phyloP scores from a whole-genome alignment of 2,113 vertebrate genomes.

The Noturus placidus region DNA sequence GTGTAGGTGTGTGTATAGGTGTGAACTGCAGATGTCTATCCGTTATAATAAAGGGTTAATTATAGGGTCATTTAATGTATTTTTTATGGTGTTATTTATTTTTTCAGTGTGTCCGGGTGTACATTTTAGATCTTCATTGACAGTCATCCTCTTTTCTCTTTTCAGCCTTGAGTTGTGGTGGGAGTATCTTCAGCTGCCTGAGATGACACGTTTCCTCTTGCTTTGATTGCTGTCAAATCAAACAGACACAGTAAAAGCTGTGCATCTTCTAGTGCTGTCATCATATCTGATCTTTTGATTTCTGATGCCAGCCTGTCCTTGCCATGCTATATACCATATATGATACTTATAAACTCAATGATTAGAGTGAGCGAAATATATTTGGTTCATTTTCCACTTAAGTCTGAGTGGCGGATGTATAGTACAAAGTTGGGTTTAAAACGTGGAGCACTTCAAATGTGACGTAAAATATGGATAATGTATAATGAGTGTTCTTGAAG shows the following conservation, averaged over 20 bases:
- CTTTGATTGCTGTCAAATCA: conserved; percentile 51
- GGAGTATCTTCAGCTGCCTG: conserved; percentile 40
- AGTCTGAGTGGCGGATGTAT: conserved; percentile 5
- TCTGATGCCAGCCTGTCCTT: conserved; percentile 9
- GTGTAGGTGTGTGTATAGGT: background rate
- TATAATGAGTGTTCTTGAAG: background rate
- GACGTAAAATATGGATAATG: background rate
- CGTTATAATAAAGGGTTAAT: background rate
- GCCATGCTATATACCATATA: background rate
- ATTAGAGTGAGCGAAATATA: conserved; percentile 6
- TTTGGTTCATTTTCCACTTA: conserved; percentile 25
- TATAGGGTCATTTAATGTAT: background rate
- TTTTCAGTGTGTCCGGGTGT: background rate
- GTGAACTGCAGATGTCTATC: background rate
- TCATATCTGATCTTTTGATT: conserved; percentile 29
- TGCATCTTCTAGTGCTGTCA: conserved; percentile 20
- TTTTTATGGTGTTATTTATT: background rate
- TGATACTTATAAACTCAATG: background rate
- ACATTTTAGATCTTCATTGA: conserved; percentile 17
- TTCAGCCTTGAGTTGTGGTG: conserved; percentile 43
- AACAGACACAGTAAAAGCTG: conserved; percentile 32
- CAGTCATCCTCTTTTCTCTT: conserved; percentile 36
- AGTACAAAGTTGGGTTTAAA: background rate
- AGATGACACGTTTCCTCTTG: conserved; percentile 45
- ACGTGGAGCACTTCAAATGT: conserved; percentile 5